phyloP scores from a whole-genome alignment of 2,888 invertebrate genomes.

The Creontiades dilutus region DNA sequence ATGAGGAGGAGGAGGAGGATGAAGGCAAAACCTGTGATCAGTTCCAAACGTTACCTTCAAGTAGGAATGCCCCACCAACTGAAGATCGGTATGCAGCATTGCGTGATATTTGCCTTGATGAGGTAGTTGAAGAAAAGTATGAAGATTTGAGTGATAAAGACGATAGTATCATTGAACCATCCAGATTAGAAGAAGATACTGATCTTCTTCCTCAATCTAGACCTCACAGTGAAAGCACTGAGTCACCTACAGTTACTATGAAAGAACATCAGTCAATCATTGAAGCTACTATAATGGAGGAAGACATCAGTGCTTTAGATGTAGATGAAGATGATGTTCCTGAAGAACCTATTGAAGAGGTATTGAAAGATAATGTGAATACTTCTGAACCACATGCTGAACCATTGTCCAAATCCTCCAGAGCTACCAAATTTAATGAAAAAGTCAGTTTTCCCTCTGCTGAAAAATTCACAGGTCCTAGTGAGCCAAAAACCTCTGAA shows the following conservation, averaged over 20 bases:
- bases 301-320: constrained; percentile 76
- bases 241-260: constrained; percentile 76
- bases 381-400: not conserved
- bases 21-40: constrained; percentile 44
- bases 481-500: constrained; percentile 63
- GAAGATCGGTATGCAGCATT: constrained; percentile 89
- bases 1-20: constrained; percentile 78
- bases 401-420: not conserved
- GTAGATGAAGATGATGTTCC: constrained; percentile 75
- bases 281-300: constrained; percentile 77
- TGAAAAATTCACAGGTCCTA: constrained; percentile 15
- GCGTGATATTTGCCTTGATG: constrained; percentile 81
- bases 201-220: constrained; percentile 76
- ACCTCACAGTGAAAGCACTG: constrained; percentile 77
- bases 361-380: constrained; percentile 61
- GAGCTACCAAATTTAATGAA: constrained; percentile 51
- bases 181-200: constrained; percentile 75
- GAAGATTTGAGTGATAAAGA: constrained; percentile 78
- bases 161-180: constrained; percentile 76
- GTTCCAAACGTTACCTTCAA: constrained; percentile 28
- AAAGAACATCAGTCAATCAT: constrained; percentile 77
- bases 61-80: constrained; percentile 77
- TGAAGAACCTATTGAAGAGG: constrained; percentile 74
- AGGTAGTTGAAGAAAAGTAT: constrained; percentile 77
- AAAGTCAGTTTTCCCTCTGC: constrained; percentile 67